Evolutionary conservation across 2,113 vertebrate species (phyloP).

Genomic region (Atherinomorus stipes): DNA sequence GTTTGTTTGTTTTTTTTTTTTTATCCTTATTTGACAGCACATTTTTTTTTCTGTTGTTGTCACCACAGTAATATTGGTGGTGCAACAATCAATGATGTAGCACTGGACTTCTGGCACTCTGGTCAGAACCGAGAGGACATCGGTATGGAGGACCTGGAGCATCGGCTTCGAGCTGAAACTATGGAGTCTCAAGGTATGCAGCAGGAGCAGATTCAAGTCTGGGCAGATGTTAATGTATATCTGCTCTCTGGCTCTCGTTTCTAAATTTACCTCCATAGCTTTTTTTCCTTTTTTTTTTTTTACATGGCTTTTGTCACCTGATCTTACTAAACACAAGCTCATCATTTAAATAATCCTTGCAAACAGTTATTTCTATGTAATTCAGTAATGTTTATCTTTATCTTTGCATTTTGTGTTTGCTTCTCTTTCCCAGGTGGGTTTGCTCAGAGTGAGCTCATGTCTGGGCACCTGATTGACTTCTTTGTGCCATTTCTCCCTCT

Average conservation of each 20-base stretch:
- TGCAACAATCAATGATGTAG: conserved; percentile 88
- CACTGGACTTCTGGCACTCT: conserved; percentile 90
- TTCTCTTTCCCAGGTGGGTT: conserved; percentile 78
- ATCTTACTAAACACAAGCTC: too few relatives aligned
- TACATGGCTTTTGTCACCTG: not conserved
- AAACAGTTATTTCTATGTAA: not conserved
- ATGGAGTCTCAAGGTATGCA: conserved; percentile 83
- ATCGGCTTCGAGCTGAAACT: conserved; percentile 84
- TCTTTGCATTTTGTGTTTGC: not conserved
- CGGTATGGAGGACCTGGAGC: conserved; percentile 88
- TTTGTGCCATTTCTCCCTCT: conserved; percentile 94
- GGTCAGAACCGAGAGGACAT: conserved; percentile 92
- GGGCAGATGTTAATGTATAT: too few relatives aligned
- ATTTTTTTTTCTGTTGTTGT: not conserved
- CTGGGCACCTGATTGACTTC: conserved; percentile 89
- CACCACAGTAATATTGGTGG: conserved; percentile 90
- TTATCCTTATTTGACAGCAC: not conserved
- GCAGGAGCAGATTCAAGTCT: not conserved
- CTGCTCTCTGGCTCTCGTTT: not conserved
- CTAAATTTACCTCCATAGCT: not conserved
- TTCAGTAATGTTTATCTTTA: not conserved
- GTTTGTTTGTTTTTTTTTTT: too few relatives aligned
- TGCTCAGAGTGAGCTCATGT: conserved; percentile 86
- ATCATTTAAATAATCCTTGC: not conserved
- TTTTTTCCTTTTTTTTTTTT: not conserved